Conservation (phyloP, 92 coral and sea anemone species). For the Heliopora coerulea region DNA sequence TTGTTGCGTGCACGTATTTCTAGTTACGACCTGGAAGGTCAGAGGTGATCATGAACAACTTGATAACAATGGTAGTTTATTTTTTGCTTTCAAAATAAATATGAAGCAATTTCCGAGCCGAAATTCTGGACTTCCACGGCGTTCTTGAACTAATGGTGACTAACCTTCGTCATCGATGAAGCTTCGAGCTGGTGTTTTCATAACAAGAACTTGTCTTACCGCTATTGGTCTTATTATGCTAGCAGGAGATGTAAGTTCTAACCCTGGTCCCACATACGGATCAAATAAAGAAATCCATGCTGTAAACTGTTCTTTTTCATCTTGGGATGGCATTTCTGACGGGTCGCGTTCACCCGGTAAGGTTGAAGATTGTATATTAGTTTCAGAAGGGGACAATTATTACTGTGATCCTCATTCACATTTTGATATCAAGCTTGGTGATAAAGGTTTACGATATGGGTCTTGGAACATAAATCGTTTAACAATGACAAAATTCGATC, state of each 20-base stretch:
- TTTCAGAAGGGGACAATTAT: no score
- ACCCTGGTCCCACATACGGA: conserved; percentile 46
- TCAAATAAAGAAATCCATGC: no score
- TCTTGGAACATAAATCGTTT: conserved; percentile 57
- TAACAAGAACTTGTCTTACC: conserved; percentile 13
- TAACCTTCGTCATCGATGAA: conserved; percentile 33
- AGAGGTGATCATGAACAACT: not conserved
- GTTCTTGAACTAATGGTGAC: conserved; percentile 24
- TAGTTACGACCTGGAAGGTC: no score
- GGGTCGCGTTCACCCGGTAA: conserved; percentile 18
- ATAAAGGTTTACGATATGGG: conserved; percentile 60
- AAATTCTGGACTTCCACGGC: conserved; percentile 30
- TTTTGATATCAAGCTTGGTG: conserved; percentile 54
- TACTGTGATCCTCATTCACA: conserved; percentile 37
- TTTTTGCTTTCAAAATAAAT: conserved; percentile 39
- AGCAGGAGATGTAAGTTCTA: conserved; percentile 50
- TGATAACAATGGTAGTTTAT: conserved; percentile 17
- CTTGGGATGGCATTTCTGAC: conserved; percentile 4
- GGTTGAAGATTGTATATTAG: no score
- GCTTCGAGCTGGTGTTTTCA: conserved; percentile 35
- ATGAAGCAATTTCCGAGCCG: conserved; percentile 35
- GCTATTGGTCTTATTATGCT: conserved; percentile 26
- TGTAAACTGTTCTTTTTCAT: conserved; percentile 16
- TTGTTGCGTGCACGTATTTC: no score
- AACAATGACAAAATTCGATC: conserved; percentile 52